Evolutionary conservation across 2,888 invertebrate genomes (phyloP).

Genomic region (Acleris emargana): DNA sequence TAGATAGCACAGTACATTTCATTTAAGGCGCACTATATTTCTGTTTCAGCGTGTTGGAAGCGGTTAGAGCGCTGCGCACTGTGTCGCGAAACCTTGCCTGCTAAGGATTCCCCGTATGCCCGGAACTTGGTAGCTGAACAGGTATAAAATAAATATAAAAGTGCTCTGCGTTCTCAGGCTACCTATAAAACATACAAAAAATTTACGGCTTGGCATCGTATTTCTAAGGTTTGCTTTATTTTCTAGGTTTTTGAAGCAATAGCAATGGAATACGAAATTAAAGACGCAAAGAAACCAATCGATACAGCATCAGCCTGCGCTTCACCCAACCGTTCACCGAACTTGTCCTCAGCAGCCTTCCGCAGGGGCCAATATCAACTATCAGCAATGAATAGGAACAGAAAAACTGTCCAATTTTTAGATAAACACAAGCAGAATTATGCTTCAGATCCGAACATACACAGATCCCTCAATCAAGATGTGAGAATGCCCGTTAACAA

Average conservation of each 20-base stretch:
- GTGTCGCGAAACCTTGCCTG: slow-evolving; percentile 67
- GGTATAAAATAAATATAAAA: slow-evolving; percentile 45
- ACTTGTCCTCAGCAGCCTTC: slow-evolving; percentile 58
- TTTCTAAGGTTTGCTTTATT: slow-evolving; percentile 17
- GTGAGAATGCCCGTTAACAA: slow-evolving; percentile 41
- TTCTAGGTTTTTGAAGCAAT: slow-evolving; percentile 77
- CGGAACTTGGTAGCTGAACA: slow-evolving; percentile 75
- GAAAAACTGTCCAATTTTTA: slow-evolving; percentile 58
- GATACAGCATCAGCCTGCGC: slow-evolving; percentile 60
- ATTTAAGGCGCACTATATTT: not conserved
- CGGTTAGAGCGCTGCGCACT: slow-evolving; percentile 70
- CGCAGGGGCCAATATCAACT: slow-evolving; percentile 70
- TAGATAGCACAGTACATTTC: too few species aligned
- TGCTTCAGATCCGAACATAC: slow-evolving; percentile 71
- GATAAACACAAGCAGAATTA: slow-evolving; percentile 60
- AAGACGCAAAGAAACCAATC: slow-evolving; percentile 54
- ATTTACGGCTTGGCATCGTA: too few species aligned
- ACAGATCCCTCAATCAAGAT: slow-evolving; percentile 49
- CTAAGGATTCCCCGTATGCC: slow-evolving; percentile 69
- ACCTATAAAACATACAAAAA: too few species aligned
- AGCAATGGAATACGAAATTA: slow-evolving; percentile 73
- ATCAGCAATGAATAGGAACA: slow-evolving; percentile 64
- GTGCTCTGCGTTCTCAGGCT: too few species aligned
- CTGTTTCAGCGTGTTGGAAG: slow-evolving; percentile 66
- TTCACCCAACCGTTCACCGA: slow-evolving; percentile 65